Evolutionary conservation across 2,888 invertebrate species (phyloP), one percentile per base, ranked within the genome.

Genomic region (Ochropleura leucogaster): DNA sequence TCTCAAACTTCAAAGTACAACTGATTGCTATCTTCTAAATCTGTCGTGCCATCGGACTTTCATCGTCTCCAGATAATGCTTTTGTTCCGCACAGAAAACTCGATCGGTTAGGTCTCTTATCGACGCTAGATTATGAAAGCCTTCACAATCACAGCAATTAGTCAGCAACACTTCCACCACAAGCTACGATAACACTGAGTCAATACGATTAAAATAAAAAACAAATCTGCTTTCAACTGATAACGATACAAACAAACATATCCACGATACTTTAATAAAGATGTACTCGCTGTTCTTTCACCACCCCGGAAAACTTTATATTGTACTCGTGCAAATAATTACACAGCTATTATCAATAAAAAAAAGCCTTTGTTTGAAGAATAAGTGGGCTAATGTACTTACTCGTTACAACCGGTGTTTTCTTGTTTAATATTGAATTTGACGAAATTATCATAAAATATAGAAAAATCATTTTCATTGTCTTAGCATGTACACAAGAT

Each of bases 81-180:
- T 91, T 91, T 91, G 90, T 91, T 86, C 87, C 82, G 78, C 87
- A 81, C 86, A 85, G 90, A 88, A 89, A 88, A 90, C 85, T 87
- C 84, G 85, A 87, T 89, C 83, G 86, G 84, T 77, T 72, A 84
- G 87, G 70, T 62, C 72, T 79, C 85, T 90, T 91, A 92, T 92
- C 92, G 88, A 79, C 67, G 69, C 74, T 77, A 82, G 87, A 89
- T 92, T 92, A 90, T 89, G 88, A 91, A 90, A 91, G 87, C 86
- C 86, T 88, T 85, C 65, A 80, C 89, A 90, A 91, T 90, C 89
- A 87, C 85, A 87, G 86, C 90, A 90, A 91, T 91, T 89, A 87
- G 83, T 85, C 88, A 87, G 84, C 85, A 77, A 79, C 72, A 81
- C 75, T 55, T 77, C 81, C 65, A 82, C 79, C 40, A 74, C 73